A percentile compares a stretch with the other conserved stretches of the same genome.
phyloP scores from a whole-genome alignment of 2,797 vertebrate genomes.

The Sarcophilus harrisii region DNA sequence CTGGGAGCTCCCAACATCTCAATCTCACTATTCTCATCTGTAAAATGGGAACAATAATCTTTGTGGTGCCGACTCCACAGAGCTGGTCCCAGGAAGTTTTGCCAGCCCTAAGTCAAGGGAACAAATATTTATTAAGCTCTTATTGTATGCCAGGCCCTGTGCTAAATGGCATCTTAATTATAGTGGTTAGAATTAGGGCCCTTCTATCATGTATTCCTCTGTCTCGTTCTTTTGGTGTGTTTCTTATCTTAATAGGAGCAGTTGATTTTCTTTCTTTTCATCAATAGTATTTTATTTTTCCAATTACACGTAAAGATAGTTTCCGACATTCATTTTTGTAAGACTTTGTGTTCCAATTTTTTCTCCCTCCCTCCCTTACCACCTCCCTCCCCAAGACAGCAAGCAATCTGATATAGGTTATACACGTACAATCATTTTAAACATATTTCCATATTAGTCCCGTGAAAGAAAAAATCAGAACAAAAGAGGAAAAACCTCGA shows the following conservation, averaged over 20 bases:
- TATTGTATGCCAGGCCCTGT: not conserved
- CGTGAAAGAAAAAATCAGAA: too few species aligned
- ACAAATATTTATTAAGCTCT: not conserved
- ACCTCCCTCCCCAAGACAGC: too few species aligned
- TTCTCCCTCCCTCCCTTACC: too few species aligned
- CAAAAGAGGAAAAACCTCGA: too few species aligned
- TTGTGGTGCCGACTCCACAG: not conserved
- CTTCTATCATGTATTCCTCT: not conserved
- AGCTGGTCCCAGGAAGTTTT: not conserved
- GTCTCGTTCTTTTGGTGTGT: not conserved
- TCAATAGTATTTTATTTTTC: too few species aligned
- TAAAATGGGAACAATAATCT: not conserved
- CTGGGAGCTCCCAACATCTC: not conserved
- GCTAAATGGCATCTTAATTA: not conserved
- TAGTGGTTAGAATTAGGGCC: not conserved
- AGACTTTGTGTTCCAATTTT: too few species aligned
- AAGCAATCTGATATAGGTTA: too few species aligned
- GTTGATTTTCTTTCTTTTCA: too few species aligned
- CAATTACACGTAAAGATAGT: too few species aligned
- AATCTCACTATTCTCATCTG: not conserved
- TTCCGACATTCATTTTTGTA: too few species aligned
- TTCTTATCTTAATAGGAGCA: not conserved
- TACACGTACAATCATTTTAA: too few species aligned
- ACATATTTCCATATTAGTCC: too few species aligned
- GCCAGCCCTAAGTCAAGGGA: not conserved